Base-by-base conservation (phyloP, 2,113 vertebrate species). In the Scortum barcoo region DNA sequence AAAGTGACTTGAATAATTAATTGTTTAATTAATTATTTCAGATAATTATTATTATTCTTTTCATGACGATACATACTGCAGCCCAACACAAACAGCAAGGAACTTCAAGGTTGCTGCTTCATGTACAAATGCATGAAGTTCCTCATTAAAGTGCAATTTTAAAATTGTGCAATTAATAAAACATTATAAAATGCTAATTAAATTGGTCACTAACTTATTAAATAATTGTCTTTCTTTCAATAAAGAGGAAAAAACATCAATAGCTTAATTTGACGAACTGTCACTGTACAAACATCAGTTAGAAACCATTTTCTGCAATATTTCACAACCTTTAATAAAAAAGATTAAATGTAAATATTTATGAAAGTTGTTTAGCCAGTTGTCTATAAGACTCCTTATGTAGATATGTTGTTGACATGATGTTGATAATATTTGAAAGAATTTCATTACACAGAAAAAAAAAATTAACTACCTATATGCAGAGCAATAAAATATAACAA, bases 211-310 rank as follows among this genome's bases (percentile, higher is more conserved):
- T 71, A 33, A 66, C 22, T 57, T 26, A 38, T 66, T 22, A 30
- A 12, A 19, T 68, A 44, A 53, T 13, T 62, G 10, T n/a, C 30
- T n/a, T n/a, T 26, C 0, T 10, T 5, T 48, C 16, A 7, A 14
- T 50, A 33, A 50, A 62, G 28, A 56, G n/a, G 33, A 72, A n/a
- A 40, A 73, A 76, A 79, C 9, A 62, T 40, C 26, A 63, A 38
- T 0, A 28, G 56, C 13, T 56, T 48, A n/a, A 48, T 53, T 38
- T 36, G 19, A 66, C 40, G 22, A 72, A 57, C 38, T 63, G 26
- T 40, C 0, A 62, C 9, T 50, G 57, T 46, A 17, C n/a, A 50
- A 38, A 65, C 42, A 30, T 40, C 17, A 17, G 28, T 61, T 3
- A 36, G 16, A 53, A 75, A 30, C 68, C 42, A 26, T 14, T 30